phyloP scores from a whole-genome alignment of 2,888 invertebrate genomes.

The Polydrusus pterygomalis region DNA sequence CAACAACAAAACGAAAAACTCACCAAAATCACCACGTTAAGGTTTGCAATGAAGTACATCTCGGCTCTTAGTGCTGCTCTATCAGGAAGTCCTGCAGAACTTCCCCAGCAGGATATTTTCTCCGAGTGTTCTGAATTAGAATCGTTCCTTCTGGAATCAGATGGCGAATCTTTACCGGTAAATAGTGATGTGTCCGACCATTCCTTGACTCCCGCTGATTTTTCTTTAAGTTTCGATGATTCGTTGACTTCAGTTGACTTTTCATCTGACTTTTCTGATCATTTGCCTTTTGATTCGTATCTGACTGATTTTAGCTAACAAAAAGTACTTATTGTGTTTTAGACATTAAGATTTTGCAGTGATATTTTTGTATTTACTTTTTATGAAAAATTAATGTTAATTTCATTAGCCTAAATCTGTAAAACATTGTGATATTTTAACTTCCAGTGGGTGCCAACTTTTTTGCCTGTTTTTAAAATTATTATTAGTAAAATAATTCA shows the following conservation, averaged over 20 bases:
- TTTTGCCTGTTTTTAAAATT: no score
- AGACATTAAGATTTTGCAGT: neutral
- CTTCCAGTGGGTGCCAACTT: no score
- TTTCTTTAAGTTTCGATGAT: slow-evolving; percentile 69
- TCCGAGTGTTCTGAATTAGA: slow-evolving; percentile 70
- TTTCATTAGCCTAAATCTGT: no score
- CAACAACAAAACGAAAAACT: slow-evolving; percentile 74
- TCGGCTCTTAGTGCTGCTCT: slow-evolving; percentile 71
- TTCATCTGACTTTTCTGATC: slow-evolving; percentile 68
- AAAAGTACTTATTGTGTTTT: slow-evolving; percentile 23
- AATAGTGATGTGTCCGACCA: slow-evolving; percentile 66
- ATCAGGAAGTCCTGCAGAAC: slow-evolving; percentile 60
- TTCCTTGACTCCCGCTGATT: slow-evolving; percentile 65
- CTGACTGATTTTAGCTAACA: slow-evolving; percentile 66
- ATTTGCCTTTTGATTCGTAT: slow-evolving; percentile 68
- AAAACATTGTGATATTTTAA: no score
- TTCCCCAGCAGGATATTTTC: slow-evolving; percentile 55
- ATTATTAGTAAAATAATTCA: no score
- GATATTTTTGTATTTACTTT: slow-evolving; percentile 17
- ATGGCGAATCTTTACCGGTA: slow-evolving; percentile 69
- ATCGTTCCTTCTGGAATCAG: slow-evolving; percentile 75
- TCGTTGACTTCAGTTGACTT: slow-evolving; percentile 69
- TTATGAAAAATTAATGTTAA: no score
- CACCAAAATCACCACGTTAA: slow-evolving; percentile 81
- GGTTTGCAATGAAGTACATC: slow-evolving; percentile 81